Evolutionary conservation across 2,797 vertebrate genomes (phyloP).

Genomic region (Catamblyrhynchus diadema): DNA sequence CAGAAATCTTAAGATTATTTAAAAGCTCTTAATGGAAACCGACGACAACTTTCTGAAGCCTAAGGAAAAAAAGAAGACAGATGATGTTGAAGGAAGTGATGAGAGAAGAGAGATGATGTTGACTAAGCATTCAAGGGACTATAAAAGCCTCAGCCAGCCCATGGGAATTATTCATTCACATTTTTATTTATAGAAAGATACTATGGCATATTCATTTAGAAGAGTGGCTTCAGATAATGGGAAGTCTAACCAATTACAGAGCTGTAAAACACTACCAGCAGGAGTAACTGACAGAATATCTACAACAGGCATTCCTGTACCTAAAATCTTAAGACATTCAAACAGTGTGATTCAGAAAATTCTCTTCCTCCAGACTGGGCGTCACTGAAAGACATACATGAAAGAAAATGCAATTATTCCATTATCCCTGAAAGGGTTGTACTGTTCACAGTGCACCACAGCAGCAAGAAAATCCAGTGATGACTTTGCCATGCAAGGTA

Average conservation of each 20-base stretch:
- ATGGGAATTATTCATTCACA: not conserved
- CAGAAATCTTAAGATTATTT: not conserved
- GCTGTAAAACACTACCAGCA: not conserved
- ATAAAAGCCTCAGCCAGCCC: not conserved
- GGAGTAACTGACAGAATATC: not conserved
- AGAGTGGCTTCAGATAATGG: not conserved
- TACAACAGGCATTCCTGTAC: not conserved
- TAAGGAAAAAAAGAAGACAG: not conserved
- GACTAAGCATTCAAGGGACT: not conserved
- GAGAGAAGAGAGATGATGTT: not conserved
- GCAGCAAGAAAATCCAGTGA: not conserved
- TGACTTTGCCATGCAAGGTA: not conserved
- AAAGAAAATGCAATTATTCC: not conserved
- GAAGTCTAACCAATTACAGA: not conserved
- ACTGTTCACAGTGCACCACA: not conserved
- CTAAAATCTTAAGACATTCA: not conserved
- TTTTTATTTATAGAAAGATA: constrained; percentile 2
- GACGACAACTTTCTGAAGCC: not conserved
- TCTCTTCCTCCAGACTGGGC: not conserved
- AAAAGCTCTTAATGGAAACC: not conserved
- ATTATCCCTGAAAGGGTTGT: not conserved
- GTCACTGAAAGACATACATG: not conserved
- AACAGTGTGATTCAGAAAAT: not conserved
- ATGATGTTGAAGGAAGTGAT: not conserved
- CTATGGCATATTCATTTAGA: not conserved